Percentiles rank a stretch among this genome's conserved stretches.
Conservation (phyloP, 2,113 vertebrate genomes). For the Haemorhous mexicanus region DNA sequence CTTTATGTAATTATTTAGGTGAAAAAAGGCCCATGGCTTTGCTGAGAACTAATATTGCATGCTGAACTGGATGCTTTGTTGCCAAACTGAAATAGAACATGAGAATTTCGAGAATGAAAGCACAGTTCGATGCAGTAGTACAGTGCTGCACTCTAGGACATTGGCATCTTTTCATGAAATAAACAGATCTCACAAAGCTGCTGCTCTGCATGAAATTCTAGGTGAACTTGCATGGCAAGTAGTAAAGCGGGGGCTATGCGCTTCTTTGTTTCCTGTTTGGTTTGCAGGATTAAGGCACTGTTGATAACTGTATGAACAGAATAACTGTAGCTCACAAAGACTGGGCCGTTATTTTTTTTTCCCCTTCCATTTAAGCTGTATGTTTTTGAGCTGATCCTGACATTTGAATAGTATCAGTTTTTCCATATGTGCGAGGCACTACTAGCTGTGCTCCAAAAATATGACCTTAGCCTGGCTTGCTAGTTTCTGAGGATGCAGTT, state of each 20-base stretch:
- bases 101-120: conserved; percentile 44
- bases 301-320: conserved; percentile 25
- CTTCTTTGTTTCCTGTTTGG: conserved; percentile 64
- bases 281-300: conserved; percentile 29
- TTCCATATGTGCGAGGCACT: conserved; percentile 19
- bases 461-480: conserved; percentile 11
- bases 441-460: conserved; percentile 51
- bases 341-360: background rate
- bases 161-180: conserved; percentile 54
- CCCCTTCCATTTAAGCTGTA: conserved; percentile 24
- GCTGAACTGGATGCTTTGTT: conserved; percentile 42
- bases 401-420: conserved; percentile 13
- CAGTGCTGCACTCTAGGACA: conserved; percentile 39
- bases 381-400: conserved; percentile 15
- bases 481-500: conserved; percentile 35
- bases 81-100: conserved; percentile 36
- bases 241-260: background rate
- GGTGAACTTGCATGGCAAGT: conserved; percentile 32
- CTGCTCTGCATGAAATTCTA: conserved; percentile 55
- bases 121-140: conserved; percentile 6
- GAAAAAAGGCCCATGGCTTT: background rate
- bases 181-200: conserved; percentile 56
- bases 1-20: background rate
- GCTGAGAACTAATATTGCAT: conserved; percentile 3
- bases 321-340: conserved; percentile 5